Evolutionary conservation across 2,797 vertebrate genomes (phyloP).

Genomic region (Clarias pachynema): DNA sequence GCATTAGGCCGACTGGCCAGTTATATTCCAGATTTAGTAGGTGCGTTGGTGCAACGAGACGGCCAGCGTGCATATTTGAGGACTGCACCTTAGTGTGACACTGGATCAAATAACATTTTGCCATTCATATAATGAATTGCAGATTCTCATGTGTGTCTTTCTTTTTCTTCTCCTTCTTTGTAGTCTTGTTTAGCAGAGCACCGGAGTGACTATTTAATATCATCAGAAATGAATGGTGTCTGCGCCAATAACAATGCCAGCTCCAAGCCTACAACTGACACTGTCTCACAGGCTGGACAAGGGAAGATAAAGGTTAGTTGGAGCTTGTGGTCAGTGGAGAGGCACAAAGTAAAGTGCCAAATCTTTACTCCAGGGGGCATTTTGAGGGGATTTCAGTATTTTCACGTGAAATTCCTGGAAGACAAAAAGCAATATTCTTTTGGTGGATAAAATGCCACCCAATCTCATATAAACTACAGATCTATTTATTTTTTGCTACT

Average conservation of each 20-base stretch:
- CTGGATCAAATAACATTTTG: background rate
- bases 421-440: background rate
- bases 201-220: slow-evolving; percentile 56
- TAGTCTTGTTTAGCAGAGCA: slow-evolving; percentile 57
- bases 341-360: background rate
- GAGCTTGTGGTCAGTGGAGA: slow-evolving; percentile 6
- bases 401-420: background rate
- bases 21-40: background rate
- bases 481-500: background rate
- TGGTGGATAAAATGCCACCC: background rate
- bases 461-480: background rate
- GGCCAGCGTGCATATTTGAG: no score
- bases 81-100: background rate
- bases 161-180: background rate
- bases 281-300: slow-evolving; percentile 61
- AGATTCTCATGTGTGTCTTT: background rate
- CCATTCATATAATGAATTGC: background rate
- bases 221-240: slow-evolving; percentile 67
- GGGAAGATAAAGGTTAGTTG: slow-evolving; percentile 77
- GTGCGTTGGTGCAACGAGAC: background rate
- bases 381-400: background rate
- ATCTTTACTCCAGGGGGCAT: slow-evolving; percentile 4
- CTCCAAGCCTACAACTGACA: slow-evolving; percentile 64
- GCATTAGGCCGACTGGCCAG: background rate
- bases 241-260: slow-evolving; percentile 66